A percentile compares a stretch with the other conserved stretches of the same genome.
These are phyloP conservation scores for Genyomyrus donnyi DNA, from an alignment of 2,113 vertebrate species.

Conservation along the genomic window DNA sequence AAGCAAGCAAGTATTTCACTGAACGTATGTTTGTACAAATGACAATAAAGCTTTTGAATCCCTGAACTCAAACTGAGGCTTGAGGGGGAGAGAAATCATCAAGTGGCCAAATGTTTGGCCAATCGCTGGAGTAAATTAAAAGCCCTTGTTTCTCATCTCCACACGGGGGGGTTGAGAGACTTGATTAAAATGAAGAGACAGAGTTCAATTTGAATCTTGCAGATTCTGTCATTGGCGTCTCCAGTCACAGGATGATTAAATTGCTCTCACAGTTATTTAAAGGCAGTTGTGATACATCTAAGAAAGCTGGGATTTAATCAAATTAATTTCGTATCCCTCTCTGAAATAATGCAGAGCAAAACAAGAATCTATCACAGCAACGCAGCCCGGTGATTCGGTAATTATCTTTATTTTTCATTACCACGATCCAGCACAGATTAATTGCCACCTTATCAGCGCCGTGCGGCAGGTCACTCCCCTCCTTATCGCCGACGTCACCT, in stretches of 20 bases:
- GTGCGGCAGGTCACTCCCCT: slow-evolving; percentile 66
- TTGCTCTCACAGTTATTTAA: slow-evolving; percentile 71
- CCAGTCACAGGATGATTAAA: slow-evolving; percentile 66
- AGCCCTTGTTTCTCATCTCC: slow-evolving; percentile 33
- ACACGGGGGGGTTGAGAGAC: background rate
- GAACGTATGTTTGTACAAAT: slow-evolving; percentile 25
- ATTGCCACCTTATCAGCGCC: slow-evolving; percentile 64
- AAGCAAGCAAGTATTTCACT: background rate
- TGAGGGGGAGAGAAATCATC: slow-evolving; percentile 29
- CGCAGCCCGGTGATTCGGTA: slow-evolving; percentile 67
- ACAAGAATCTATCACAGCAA: slow-evolving; percentile 65
- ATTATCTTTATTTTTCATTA: slow-evolving; percentile 73
- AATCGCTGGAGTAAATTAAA: slow-evolving; percentile 39
- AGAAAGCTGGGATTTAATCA: slow-evolving; percentile 69
- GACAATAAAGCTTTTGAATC: slow-evolving; percentile 14
- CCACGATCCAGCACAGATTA: slow-evolving; percentile 63
- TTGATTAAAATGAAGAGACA: slow-evolving; percentile 68
- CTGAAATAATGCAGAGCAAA: slow-evolving; percentile 59
- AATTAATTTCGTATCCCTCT: slow-evolving; percentile 68
- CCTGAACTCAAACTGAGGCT: background rate
- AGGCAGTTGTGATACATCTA: slow-evolving; percentile 73
- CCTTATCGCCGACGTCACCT: slow-evolving; percentile 63
- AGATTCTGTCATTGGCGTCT: slow-evolving; percentile 64
- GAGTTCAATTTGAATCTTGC: slow-evolving; percentile 64
- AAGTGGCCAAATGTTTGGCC: slow-evolving; percentile 35